These are phyloP conservation scores for Tragelaphus imberbis DNA, from an alignment of 2,113 vertebrate genomes.

Conservation along the genomic window DNA sequence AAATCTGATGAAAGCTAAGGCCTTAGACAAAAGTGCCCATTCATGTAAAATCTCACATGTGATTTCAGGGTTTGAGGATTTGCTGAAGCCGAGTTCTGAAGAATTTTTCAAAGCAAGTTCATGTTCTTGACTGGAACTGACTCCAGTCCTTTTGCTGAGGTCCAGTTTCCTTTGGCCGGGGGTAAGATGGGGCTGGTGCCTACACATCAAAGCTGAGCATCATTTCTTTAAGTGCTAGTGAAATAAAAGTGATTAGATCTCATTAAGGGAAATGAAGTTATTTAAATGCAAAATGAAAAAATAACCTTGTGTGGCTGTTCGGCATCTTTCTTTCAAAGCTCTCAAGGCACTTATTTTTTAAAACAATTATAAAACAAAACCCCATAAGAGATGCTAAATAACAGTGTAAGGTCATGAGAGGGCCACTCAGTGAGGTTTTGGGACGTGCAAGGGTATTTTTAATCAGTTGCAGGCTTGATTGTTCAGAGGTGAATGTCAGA, in stretches of 20 bases:
- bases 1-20: neutral
- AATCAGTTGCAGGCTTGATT: neutral
- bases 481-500: neutral
- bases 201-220: neutral
- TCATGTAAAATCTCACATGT: neutral
- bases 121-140: neutral
- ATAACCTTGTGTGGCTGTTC: neutral
- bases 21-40: slow-evolving; percentile 5
- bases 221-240: neutral
- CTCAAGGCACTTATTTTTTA: neutral
- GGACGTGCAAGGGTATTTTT: neutral
- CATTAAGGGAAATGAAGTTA: neutral
- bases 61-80: neutral
- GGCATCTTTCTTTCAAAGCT: neutral
- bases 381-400: neutral
- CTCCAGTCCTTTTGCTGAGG: neutral
- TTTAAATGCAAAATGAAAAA: neutral
- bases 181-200: accelerated
- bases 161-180: neutral
- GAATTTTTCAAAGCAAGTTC: neutral
- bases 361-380: neutral
- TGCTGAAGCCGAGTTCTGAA: neutral
- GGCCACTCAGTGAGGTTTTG: neutral
- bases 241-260: neutral
- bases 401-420: neutral